These are phyloP conservation scores for Uria lomvia DNA, from an alignment of 2,113 vertebrate genomes.

Conservation along the genomic window DNA sequence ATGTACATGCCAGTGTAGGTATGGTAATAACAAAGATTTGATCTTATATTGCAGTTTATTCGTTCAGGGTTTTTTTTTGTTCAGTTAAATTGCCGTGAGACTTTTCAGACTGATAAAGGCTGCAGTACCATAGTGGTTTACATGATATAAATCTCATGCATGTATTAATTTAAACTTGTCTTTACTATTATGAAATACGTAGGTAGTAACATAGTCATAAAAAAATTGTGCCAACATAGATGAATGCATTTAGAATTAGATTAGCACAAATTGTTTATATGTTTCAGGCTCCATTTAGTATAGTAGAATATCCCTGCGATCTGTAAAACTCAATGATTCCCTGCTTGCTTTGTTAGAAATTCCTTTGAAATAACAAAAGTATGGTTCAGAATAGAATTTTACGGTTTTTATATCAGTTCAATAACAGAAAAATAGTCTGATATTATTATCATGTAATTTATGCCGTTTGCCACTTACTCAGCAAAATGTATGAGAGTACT, in stretches of 20 bases:
- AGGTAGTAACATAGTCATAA: not conserved
- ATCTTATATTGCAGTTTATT: not conserved
- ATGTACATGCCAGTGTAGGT: not conserved
- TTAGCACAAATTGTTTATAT: not conserved
- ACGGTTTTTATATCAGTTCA: not conserved
- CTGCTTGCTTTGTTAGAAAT: not conserved
- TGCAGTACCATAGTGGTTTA: not conserved
- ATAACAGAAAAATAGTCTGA: not conserved
- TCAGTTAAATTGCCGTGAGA: not conserved
- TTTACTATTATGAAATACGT: not conserved
- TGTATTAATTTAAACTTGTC: not conserved
- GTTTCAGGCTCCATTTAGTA: not conserved
- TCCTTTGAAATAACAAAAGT: not conserved
- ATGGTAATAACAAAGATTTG: not conserved
- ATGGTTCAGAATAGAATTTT: not conserved
- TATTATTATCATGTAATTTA: not conserved
- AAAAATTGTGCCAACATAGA: not conserved
- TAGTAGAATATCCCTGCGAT: not conserved
- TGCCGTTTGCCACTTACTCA: not conserved
- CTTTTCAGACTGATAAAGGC: not conserved
- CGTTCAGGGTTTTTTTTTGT: not conserved
- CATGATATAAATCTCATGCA: not conserved
- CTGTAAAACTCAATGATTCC: not conserved
- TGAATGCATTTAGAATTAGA: not conserved
- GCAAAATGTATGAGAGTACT: not conserved